Evolutionary conservation across 2,113 vertebrate genomes (phyloP).

Genomic region (Osmerus eperlanus): DNA sequence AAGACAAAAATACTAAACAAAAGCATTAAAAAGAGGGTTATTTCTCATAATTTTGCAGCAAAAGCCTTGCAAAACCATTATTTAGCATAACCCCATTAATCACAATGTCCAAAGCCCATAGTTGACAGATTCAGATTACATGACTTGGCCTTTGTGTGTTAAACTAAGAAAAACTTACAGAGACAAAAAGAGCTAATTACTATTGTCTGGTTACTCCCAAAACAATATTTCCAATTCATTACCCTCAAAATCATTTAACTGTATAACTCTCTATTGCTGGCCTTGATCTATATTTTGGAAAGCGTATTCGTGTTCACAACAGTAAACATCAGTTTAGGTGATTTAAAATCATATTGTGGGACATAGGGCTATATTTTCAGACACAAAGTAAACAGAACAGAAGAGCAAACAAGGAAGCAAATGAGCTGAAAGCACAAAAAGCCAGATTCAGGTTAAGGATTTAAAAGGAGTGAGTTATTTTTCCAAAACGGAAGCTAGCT

Average conservation of each 20-base stretch:
- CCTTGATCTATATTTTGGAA: slow-evolving; percentile 34
- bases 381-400: slow-evolving; percentile 10
- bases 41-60: slow-evolving; percentile 33
- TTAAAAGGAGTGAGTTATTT: too few species aligned
- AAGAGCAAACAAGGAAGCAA: slow-evolving; percentile 9
- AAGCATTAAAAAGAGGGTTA: slow-evolving; percentile 16
- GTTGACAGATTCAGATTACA: slow-evolving; percentile 8
- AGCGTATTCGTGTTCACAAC: slow-evolving; percentile 16
- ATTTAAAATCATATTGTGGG: neutral
- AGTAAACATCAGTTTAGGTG: slow-evolving; percentile 24
- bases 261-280: slow-evolving; percentile 11
- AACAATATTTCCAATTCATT: neutral
- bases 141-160: neutral
- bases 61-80: slow-evolving; percentile 14
- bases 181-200: neutral
- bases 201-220: neutral
- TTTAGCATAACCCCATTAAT: neutral
- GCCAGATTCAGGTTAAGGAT: slow-evolving; percentile 75
- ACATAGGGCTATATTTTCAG: slow-evolving; percentile 9
- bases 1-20: slow-evolving; percentile 28
- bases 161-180: slow-evolving; percentile 15
- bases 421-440: slow-evolving; percentile 22
- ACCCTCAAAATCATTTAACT: neutral
- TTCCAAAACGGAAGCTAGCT: too few species aligned
- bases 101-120: neutral